Evolutionary conservation across 2,797 vertebrate genomes (phyloP).

Genomic region (Microcaecilia unicolor): DNA sequence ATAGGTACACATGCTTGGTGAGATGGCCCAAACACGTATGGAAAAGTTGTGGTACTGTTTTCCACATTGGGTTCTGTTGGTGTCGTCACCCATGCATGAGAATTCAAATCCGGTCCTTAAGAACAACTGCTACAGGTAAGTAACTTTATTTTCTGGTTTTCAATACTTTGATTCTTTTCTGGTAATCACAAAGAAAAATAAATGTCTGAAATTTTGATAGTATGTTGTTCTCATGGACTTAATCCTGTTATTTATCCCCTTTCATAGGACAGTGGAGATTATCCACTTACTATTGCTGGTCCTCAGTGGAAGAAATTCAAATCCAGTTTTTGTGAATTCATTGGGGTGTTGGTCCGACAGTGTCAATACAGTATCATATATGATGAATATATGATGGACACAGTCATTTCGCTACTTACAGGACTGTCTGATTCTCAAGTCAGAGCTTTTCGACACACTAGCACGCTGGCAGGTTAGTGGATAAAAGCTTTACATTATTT

Average conservation of each 20-base stretch:
- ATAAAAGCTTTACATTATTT: background rate
- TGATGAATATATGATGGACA: constrained; percentile 99
- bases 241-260: constrained; percentile 9
- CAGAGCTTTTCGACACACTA: constrained; percentile 96
- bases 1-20: too few species aligned
- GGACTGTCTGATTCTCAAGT: constrained; percentile 97
- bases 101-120: too few species aligned
- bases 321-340: constrained; percentile 97
- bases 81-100: too few species aligned
- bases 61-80: too few species aligned
- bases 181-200: too few species aligned
- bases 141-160: too few species aligned
- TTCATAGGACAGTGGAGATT: constrained; percentile 92
- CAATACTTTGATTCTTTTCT: too few species aligned
- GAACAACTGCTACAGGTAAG: too few species aligned
- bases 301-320: constrained; percentile 99
- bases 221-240: too few species aligned
- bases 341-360: constrained; percentile 89
- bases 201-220: too few species aligned
- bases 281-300: constrained; percentile 95
- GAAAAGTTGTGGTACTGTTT: too few species aligned
- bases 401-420: constrained; percentile 94
- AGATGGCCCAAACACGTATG: too few species aligned
- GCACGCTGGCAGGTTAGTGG: constrained; percentile 89
- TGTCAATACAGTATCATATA: constrained; percentile 99